These are phyloP conservation scores for Oplegnathus fasciatus DNA, from an alignment of 2,113 vertebrate species.

Conservation along the genomic window DNA sequence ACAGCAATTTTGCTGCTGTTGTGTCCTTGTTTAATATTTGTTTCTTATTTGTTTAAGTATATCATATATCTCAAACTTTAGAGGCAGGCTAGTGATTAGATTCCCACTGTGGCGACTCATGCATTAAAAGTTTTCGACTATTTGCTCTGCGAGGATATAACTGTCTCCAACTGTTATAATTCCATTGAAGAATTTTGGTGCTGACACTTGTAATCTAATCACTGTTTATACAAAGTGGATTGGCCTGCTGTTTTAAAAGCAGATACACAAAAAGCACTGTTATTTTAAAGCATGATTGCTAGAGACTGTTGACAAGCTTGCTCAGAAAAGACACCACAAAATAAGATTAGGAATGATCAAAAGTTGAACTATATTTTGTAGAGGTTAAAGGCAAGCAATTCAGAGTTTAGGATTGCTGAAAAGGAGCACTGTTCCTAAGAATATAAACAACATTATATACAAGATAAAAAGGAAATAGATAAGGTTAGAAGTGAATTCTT, in stretches of 20 bases:
- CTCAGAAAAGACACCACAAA: neutral
- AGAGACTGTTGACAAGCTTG: neutral
- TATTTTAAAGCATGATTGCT: neutral
- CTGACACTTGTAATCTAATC: constrained; percentile 27
- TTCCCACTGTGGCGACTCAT: constrained; percentile 10
- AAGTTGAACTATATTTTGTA: neutral
- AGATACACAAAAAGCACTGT: neutral
- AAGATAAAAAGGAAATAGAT: too few species aligned
- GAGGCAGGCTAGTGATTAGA: constrained; percentile 10
- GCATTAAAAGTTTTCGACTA: neutral
- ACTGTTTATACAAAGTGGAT: constrained; percentile 1
- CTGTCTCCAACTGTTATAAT: constrained; percentile 16
- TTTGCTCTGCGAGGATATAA: neutral
- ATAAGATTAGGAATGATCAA: neutral
- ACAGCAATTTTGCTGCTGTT: neutral
- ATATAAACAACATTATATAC: too few species aligned
- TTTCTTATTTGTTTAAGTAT: neutral
- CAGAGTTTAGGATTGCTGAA: neutral
- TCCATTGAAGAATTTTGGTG: neutral
- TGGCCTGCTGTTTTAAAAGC: constrained; percentile 16
- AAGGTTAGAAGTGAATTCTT: too few species aligned
- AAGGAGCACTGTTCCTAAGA: neutral
- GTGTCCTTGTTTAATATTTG: neutral
- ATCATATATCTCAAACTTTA: neutral
- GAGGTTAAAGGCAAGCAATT: neutral